A percentile compares a stretch with the other conserved stretches of the same genome.
Conservation (phyloP, 2,113 vertebrate species). For the Poecilia latipinna region DNA sequence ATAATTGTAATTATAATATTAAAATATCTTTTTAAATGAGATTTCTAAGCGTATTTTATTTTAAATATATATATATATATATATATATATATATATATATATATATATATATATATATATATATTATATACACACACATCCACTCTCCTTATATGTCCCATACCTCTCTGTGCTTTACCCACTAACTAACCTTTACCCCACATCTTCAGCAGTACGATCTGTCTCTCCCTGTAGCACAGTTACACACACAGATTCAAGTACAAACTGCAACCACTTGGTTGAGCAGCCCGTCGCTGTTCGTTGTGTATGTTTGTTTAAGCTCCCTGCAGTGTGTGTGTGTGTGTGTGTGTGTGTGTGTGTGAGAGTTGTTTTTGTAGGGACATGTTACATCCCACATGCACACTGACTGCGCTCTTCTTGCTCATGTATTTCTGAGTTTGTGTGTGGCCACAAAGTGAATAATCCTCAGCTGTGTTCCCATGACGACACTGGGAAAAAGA, state of each 20-base stretch:
- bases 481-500: conserved; percentile 72
- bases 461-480: conserved; percentile 68
- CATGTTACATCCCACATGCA: conserved; percentile 2
- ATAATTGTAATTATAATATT: too few species aligned
- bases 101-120: too few species aligned
- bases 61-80: too few species aligned
- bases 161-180: too few species aligned
- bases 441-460: conserved; percentile 46
- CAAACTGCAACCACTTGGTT: conserved; percentile 20
- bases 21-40: too few species aligned
- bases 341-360: neutral
- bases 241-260: conserved; percentile 4
- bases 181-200: too few species aligned
- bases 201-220: too few species aligned
- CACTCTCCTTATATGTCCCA: too few species aligned
- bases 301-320: conserved; percentile 18
- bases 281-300: conserved; percentile 26
- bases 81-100: too few species aligned
- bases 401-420: conserved; percentile 3
- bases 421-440: conserved; percentile 4
- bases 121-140: neutral
- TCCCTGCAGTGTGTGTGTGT: neutral
- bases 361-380: neutral
- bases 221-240: too few species aligned
- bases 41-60: too few species aligned